Evolutionary conservation across 2,797 vertebrate genomes (phyloP).

Genomic region (Limnodromus scolopaceus): DNA sequence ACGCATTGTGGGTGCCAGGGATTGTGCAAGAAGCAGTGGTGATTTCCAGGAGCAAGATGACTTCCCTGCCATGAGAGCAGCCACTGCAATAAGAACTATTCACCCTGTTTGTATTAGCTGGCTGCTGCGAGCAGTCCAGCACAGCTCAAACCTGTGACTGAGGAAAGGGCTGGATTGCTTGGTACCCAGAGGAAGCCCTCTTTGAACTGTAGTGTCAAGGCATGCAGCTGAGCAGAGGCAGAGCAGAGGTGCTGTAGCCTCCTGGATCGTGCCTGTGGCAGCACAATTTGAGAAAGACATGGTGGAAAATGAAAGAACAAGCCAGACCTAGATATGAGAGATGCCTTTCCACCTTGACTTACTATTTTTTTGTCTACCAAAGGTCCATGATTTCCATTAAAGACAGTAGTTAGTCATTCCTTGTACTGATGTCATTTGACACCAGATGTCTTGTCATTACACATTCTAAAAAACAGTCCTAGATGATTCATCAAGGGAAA

Average conservation of each 20-base stretch:
- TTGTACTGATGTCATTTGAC: neutral
- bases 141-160: neutral
- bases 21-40: neutral
- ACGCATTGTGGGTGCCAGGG: rapidly evolving
- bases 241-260: neutral
- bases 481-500: neutral
- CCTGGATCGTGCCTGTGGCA: neutral
- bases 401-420: neutral
- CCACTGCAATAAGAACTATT: neutral
- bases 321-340: neutral
- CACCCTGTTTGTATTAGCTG: neutral
- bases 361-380: neutral
- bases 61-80: neutral
- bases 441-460: neutral
- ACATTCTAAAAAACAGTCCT: neutral
- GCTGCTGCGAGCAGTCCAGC: neutral
- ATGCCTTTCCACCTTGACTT: neutral
- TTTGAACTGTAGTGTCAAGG: rapidly evolving
- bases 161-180: neutral
- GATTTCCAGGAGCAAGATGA: conserved; percentile 12
- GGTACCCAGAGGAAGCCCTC: neutral
- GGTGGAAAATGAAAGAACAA: neutral
- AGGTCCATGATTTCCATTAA: neutral
- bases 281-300: neutral
- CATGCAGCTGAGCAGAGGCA: rapidly evolving